Evolutionary conservation across 2,797 vertebrate species (phyloP), one percentile per base, ranked within the genome.

Genomic region (Pogonophryne albipinna): DNA sequence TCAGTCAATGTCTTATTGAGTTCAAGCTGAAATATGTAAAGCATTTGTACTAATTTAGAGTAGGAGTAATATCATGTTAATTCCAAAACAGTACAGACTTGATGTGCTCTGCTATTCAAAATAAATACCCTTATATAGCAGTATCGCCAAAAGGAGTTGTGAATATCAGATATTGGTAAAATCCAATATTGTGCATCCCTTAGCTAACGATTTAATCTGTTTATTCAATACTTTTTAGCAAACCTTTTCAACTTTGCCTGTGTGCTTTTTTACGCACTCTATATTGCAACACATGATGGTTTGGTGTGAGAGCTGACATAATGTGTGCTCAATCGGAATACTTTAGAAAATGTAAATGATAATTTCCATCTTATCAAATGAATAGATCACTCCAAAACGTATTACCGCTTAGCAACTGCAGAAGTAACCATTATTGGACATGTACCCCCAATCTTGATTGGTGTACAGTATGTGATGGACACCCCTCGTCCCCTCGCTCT

Each of bases 391-490:
- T 38, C 9, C 6, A 17, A 14, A 45, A 47, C 31, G 2, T 57
- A 8, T 16, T 17, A 63, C 19, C 1, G 27, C 11, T 7, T 34
- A 23, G 19, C 20, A 50, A 10, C 44, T 72, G 47, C 19, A 71
- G 27, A 50, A 31, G 56, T 44, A 6, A 58, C 16, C 19, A 13
- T 44, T 55, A 13, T 10, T 55, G 56, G 14, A 4, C 11, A 41
- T 11, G 45, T 38, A 56, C 23, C 16, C 15, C 59, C 14, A 31
- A 15, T 17, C 62, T 31, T n/a, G 27, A 47, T 23, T 69, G 42
- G 51, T 56, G 19, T 47, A 56, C 34, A 75, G 74, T 82, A 20
- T 66, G 52, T 38, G 17, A 47, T 73, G 47, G 34, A 69, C 52
- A 50, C 66, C 55, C 57, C 51, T 60, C 58, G 0, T 23, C 63